Percentiles rank a stretch among this genome's conserved stretches.
Evolutionary conservation across 2,113 vertebrate species (phyloP).

Genomic region (Tachysurus fulvidraco): DNA sequence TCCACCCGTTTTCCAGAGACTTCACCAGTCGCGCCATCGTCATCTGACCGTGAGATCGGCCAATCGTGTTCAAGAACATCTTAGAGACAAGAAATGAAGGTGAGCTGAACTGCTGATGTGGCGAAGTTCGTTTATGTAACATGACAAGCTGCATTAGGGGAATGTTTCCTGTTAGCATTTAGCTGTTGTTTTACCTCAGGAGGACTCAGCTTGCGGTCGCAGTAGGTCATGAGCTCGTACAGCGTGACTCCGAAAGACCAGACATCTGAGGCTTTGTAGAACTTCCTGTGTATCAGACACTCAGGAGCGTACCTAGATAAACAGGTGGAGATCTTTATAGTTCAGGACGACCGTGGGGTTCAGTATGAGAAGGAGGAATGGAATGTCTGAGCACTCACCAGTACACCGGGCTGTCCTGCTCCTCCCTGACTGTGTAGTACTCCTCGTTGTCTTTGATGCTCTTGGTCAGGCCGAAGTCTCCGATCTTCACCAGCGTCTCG

Average conservation of each 20-base stretch:
- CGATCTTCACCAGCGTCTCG: conserved; percentile 84
- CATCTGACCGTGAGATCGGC: conserved; percentile 86
- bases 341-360: background rate
- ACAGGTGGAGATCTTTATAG: background rate
- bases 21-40: conserved; percentile 81
- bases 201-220: conserved; percentile 78
- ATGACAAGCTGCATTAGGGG: too few species aligned
- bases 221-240: conserved; percentile 85
- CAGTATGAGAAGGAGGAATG: background rate
- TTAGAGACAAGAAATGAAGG: conserved; percentile 47
- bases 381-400: conserved; percentile 67
- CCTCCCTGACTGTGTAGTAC: conserved; percentile 85
- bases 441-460: conserved; percentile 83
- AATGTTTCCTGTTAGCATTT: background rate
- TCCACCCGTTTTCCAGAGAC: conserved; percentile 75
- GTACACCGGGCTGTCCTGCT: conserved; percentile 85
- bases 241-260: conserved; percentile 87
- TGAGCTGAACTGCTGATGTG: background rate
- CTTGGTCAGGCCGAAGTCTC: conserved; percentile 87
- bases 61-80: conserved; percentile 84
- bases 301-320: conserved; percentile 82
- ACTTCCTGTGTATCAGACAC: conserved; percentile 82
- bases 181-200: conserved; percentile 70
- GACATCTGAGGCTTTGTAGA: conserved; percentile 84
- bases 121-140: too few species aligned